Percentiles rank a stretch among this genome's conserved stretches.
Evolutionary conservation across 1,140 invertebrate genomes (phyloP).

Genomic region (Hylyphantes graminicola): DNA sequence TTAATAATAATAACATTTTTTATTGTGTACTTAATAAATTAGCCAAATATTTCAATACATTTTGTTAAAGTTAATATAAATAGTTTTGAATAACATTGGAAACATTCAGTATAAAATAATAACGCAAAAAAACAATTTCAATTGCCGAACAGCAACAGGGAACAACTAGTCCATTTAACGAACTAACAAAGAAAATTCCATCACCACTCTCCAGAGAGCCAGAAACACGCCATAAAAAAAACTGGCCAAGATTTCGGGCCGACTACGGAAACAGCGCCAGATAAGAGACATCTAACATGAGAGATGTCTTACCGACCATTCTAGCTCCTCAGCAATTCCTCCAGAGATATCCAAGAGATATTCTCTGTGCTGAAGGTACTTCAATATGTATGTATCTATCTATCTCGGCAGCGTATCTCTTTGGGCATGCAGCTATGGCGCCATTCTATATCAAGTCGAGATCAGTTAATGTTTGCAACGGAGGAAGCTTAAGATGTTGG

Average conservation of each 20-base stretch:
- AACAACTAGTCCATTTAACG: too few species aligned
- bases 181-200: too few species aligned
- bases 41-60: too few species aligned
- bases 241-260: slow-evolving; percentile 13
- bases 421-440: slow-evolving; percentile 30
- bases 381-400: slow-evolving; percentile 27
- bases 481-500: too few species aligned
- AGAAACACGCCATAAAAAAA: slow-evolving; percentile 9
- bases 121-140: too few species aligned
- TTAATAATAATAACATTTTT: too few species aligned
- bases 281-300: slow-evolving; percentile 33
- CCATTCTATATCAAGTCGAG: slow-evolving; percentile 30
- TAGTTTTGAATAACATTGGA: too few species aligned
- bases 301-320: slow-evolving; percentile 38
- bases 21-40: too few species aligned
- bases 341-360: slow-evolving; percentile 41
- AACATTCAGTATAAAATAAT: too few species aligned
- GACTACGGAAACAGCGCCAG: slow-evolving; percentile 35
- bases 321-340: slow-evolving; percentile 40
- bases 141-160: too few species aligned
- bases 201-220: too few species aligned
- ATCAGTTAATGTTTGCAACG: slow-evolving; percentile 21
- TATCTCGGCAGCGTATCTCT: slow-evolving; percentile 28
- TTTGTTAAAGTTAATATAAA: too few species aligned
- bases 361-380: slow-evolving; percentile 26